Base-by-base conservation (phyloP, 1,140 invertebrate genomes). In the Nasonia vitripennis region DNA sequence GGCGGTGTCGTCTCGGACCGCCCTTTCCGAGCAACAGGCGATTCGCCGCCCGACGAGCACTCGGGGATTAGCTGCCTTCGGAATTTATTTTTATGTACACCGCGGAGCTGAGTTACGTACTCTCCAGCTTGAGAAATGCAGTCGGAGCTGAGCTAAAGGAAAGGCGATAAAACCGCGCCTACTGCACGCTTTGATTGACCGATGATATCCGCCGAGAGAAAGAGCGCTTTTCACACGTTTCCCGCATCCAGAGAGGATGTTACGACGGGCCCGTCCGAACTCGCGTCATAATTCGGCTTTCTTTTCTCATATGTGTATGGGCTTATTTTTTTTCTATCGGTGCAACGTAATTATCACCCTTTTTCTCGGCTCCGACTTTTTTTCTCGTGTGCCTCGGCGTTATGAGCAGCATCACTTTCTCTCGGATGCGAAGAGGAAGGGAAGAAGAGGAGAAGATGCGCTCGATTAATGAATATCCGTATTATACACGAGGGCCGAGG, bases 331-430 rank as follows among this genome's bases (percentile, higher is more conserved):
- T 37, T 6, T 37, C 0, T 37, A 75, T 75, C 73, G 73, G 45
- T 73, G 14, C 73, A 75, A 75, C 77, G 77, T 62, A 78, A 78
- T 78, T 78, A 78, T 78, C 77, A 78, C 45, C 51, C 77, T 78
- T 78, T 34, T 41, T 34, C 41, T 45, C 37, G 11, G 14, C 20
- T 11, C 34, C 41, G 37, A 23, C 6, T 73, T 73, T 37, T 73
- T 17, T 73, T 37, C 37, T 73, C 9, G 9, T 73, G 1, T 17
- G 3, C 48, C 12, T 2, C 48, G 48, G 41, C 68, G 0, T 27
- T 71, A 27, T 51, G 12, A 51, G 48, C 48, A 51, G 48, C 14
- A 51, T 78, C 75, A 51, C 75, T 78, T 78, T 78, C 75, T 55
- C 75, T 55, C 75, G 10, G 6, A 45, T 45, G 41, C 5, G 41